Evolutionary conservation across 2,797 vertebrate species (phyloP), one percentile per base, ranked within the genome.

Genomic region (Pangasius sanitwongsei): DNA sequence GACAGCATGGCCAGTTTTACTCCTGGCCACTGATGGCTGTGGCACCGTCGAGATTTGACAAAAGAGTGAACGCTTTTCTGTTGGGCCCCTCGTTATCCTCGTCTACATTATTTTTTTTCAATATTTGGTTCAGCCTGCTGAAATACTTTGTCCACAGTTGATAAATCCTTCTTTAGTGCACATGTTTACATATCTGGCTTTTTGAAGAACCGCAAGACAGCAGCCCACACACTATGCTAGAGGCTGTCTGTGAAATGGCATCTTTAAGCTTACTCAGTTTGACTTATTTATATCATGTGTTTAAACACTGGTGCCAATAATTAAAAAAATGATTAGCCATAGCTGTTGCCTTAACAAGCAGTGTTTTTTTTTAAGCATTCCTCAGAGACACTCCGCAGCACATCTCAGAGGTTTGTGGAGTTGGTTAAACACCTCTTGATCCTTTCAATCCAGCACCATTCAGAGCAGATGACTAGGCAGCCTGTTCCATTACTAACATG

Each of bases 161-260:
- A n/a, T 48, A 48, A 83, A 83, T 65, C 41, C 37, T 25, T 13
- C 70, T 88, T 82, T 92, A 92, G 89, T 69, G 85, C 89, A 92
- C 18, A 28, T 65, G 75, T 69, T 67, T 67, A 86, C 75, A 86
- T 70, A 88, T 77, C 53, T 77, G 55, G 34, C 28, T n/a, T 86
- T 77, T 48, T 57, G 16, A 61, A 83, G 61, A 89, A 80, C 55
- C 5, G n/a, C 65, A 63, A 69, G 53, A 77, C 34, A 53, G 53
- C 88, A 82, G 77, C 84, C 77, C 85, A 89, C 67, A 83, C 41
- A 65, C 77, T 61, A 70, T 70, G 50, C 78, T 72, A 37, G 77
- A 78, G 28, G 28, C 53, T 63, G 75, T 72, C 28, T 74, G 67
- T 74, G 31, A 83, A 83, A 65, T 83, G 23, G 78, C 44, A 44